Conservation (phyloP, 2,797 vertebrate species). For the Lacerta agilis region DNA sequence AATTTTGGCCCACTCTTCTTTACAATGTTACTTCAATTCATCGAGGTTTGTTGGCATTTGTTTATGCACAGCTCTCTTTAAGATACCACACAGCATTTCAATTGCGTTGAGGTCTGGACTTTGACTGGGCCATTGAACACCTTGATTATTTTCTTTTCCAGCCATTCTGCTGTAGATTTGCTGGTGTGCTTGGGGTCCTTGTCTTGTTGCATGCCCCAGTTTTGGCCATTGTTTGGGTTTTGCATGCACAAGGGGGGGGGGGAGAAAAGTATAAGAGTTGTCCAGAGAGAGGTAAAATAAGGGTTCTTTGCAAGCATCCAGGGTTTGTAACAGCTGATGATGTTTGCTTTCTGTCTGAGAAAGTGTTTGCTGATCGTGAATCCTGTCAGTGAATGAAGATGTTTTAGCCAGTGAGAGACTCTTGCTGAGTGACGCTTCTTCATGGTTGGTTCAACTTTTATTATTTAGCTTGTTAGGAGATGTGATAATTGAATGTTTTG, state of each 20-base stretch:
- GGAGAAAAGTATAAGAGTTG: not conserved
- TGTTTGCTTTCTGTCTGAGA: not conserved
- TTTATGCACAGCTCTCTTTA: too few relatives aligned
- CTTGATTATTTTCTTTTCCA: too few relatives aligned
- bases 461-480: conserved; percentile 55
- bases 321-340: not conserved
- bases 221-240: not conserved
- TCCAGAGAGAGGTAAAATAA: not conserved
- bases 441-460: conserved; percentile 25
- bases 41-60: too few relatives aligned
- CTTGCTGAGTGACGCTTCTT: not conserved
- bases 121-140: too few relatives aligned
- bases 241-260: not conserved
- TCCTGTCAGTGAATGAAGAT: not conserved
- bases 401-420: not conserved
- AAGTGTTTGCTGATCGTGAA: not conserved
- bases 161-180: too few relatives aligned
- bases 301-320: not conserved
- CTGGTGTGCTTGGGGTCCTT: too few relatives aligned
- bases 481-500: conserved; percentile 62
- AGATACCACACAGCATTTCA: too few relatives aligned
- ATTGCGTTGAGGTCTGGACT: too few relatives aligned
- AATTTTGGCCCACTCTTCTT: too few relatives aligned
- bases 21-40: too few relatives aligned
- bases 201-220: too few relatives aligned